phyloP scores from a whole-genome alignment of 2,113 vertebrate species.

The Hyperopisus bebe region DNA sequence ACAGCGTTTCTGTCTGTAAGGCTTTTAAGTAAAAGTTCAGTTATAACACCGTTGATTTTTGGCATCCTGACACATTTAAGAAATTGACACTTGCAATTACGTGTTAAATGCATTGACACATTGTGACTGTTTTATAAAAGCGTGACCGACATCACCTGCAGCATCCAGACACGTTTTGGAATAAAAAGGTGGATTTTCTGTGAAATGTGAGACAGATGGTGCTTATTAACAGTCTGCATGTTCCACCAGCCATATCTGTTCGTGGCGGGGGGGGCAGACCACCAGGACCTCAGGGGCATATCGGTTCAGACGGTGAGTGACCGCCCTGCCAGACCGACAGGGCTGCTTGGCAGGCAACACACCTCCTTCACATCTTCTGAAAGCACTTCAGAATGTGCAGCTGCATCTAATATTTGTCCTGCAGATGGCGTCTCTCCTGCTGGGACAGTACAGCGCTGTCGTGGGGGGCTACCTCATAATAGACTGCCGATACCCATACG shows the following conservation, averaged over 20 bases:
- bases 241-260: constrained; percentile 37
- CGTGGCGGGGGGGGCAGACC: constrained; percentile 30
- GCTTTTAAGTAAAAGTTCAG: not conserved
- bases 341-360: not conserved
- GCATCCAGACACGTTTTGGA: not conserved
- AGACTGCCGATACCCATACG: constrained; percentile 51
- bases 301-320: constrained; percentile 40
- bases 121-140: too few species aligned
- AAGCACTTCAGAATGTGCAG: not conserved
- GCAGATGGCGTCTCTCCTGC: constrained; percentile 43
- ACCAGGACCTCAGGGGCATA: constrained; percentile 40
- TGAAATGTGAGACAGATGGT: not conserved
- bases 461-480: constrained; percentile 40
- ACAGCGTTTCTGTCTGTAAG: not conserved
- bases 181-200: not conserved
- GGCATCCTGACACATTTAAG: not conserved
- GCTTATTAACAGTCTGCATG: constrained; percentile 4
- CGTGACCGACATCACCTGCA: too few species aligned
- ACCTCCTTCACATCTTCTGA: not conserved
- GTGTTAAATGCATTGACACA: too few species aligned
- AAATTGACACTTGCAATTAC: not conserved
- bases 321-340: not conserved
- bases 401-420: constrained; percentile 24
- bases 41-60: not conserved
- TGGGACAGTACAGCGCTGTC: constrained; percentile 27